phyloP scores from a whole-genome alignment of 35 echinoderm and acorn worm genomes.

The Holothuria glaberrima region DNA sequence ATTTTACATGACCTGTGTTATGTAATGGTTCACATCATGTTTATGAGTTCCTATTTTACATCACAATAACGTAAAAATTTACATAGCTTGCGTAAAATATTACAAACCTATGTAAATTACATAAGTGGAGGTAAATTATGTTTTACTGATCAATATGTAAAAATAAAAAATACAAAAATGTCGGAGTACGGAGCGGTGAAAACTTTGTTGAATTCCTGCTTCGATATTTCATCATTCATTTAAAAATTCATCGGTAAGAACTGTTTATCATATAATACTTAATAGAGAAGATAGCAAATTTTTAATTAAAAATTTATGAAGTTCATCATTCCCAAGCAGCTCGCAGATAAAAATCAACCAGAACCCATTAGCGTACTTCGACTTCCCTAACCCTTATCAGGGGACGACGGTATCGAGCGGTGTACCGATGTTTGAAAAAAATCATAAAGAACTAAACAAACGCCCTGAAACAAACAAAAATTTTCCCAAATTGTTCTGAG shows the following conservation, averaged over 20 bases:
- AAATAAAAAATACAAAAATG: neutral
- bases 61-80: neutral
- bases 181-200: neutral
- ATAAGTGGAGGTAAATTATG: neutral
- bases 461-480: neutral
- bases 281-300: neutral
- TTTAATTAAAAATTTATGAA: neutral
- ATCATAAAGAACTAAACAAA: neutral
- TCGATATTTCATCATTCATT: neutral
- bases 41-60: neutral
- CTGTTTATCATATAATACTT: neutral
- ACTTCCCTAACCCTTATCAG: no score
- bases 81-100: constrained; percentile 5
- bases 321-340: neutral
- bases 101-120: constrained; percentile 5
- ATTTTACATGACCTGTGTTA: neutral
- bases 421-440: no score
- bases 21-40: constrained; percentile 1
- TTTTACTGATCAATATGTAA: constrained; percentile 5
- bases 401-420: no score
- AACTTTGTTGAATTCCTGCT: neutral
- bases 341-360: neutral
- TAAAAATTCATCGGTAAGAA: constrained; percentile 3
- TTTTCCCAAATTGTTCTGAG: neutral
- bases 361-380: no score